Evolutionary conservation across 2,797 vertebrate species (phyloP).

Genomic region (Taeniopygia guttata): DNA sequence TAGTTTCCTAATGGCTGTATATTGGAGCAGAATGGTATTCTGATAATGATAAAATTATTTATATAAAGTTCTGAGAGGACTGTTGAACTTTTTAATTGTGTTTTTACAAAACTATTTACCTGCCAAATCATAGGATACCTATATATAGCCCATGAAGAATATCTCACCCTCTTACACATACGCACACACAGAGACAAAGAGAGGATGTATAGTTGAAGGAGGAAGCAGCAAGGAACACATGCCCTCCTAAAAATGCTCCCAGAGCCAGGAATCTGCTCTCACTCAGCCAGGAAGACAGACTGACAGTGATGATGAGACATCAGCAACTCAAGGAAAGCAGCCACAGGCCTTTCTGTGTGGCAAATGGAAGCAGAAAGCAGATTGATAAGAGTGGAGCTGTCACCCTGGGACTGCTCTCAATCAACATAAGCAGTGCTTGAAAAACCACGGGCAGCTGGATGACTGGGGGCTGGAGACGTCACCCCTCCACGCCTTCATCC

Average conservation of each 20-base stretch:
- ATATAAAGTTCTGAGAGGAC: background rate
- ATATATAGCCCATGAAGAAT: background rate
- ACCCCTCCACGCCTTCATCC: background rate
- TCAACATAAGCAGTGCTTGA: constrained; percentile 36
- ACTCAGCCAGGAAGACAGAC: background rate
- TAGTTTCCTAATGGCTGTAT: background rate
- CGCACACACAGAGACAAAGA: background rate
- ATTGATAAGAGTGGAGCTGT: constrained; percentile 43
- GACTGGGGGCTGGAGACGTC: background rate
- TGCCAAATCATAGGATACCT: background rate
- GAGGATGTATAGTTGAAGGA: background rate
- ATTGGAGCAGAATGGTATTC: background rate
- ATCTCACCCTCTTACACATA: background rate
- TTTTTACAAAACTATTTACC: background rate
- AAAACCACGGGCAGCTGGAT: background rate
- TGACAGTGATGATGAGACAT: background rate
- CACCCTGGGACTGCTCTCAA: constrained; percentile 25
- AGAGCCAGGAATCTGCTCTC: constrained; percentile 11
- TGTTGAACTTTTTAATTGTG: background rate
- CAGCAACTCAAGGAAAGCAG: background rate
- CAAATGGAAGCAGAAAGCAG: constrained; percentile 31
- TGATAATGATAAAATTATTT: background rate
- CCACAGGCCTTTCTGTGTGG: background rate
- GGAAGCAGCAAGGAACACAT: background rate
- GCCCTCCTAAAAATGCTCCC: background rate